Base-by-base conservation (phyloP, 2,797 vertebrate genomes). In the Jordanella pulchra region DNA sequence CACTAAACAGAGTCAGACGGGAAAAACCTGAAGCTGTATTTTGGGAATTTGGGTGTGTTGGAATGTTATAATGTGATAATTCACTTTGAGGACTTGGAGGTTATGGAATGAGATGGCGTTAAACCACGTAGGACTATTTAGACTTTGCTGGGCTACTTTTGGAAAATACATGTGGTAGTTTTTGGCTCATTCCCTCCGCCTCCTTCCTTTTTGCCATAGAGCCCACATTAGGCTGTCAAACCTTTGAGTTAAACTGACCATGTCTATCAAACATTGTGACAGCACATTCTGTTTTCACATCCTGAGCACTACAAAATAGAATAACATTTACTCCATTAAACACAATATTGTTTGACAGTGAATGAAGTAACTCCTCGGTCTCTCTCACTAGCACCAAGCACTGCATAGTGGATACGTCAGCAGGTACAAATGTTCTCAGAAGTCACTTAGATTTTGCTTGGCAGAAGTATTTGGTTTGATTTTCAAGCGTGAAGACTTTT, bases 41-140 rank as follows among this genome's bases (percentile, higher is more conserved):
- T 93, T 89, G 91, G 90, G 90, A 93, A 93, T 93, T 90, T 92
- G 91, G 91, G 87, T 77, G 82, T 94, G 93, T 89, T 94, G 93
- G 92, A 94, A 94, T 93, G 89, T 89, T 82, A 92, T 94, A 93
- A 94, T 93, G 93, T 92, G 93, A 94, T 94, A 89, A 94, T 95
- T 94, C 91, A 92, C 91, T 92, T 91, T 89, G 82, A 92, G 90
- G 89, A 89, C 87, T 92, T 67, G 35, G 91, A 94, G 90, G 92
- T 94, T 85, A 86, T 83, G 91, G 89, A 93, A 91, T 86, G 84
- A 89, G 88, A 91, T 89, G 90, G 89, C 78, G 90, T 90, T 87
- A 94, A 94, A 94, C 92, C 93, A 89, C 92, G 81, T 67, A 73
- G 87, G 90, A 86, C 83, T 87, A 75, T 87, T 86, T 90, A 86